A percentile compares a stretch with the other conserved stretches of the same genome.
phyloP scores from a whole-genome alignment of 2,797 vertebrate species.

The Ficedula albicollis region DNA sequence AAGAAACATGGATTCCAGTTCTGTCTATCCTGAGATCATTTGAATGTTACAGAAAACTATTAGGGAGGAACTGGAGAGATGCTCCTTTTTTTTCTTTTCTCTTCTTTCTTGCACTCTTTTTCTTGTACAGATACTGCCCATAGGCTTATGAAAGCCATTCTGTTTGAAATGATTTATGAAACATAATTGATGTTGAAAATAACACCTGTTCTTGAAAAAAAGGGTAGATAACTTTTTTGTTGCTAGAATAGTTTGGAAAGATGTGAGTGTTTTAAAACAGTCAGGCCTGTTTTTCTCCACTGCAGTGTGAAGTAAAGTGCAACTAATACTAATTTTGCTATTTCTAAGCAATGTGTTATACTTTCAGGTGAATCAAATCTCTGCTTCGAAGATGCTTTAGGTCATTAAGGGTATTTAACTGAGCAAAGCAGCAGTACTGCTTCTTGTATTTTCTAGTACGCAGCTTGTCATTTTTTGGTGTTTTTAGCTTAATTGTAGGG shows the following conservation, averaged over 20 bases:
- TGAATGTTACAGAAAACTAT: background rate
- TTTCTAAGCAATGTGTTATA: background rate
- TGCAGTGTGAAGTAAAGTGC: background rate
- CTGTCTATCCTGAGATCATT: background rate
- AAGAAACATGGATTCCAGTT: background rate
- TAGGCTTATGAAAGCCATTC: background rate
- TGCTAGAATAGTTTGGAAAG: background rate
- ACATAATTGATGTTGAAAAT: background rate
- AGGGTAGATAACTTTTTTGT: background rate
- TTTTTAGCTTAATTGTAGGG: background rate
- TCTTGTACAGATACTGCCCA: background rate
- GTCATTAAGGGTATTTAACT: background rate
- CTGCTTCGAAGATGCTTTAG: background rate
- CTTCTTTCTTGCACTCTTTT: background rate
- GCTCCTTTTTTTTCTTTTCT: background rate
- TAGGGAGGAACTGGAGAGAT: background rate
- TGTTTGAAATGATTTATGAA: background rate
- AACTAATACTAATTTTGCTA: background rate
- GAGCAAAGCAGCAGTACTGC: background rate
- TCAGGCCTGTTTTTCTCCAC: background rate
- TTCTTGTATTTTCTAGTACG: background rate
- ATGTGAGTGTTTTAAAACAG: background rate
- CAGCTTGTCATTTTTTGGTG: background rate
- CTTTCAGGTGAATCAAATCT: background rate
- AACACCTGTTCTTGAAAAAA: background rate